phyloP scores from a whole-genome alignment of 2,113 vertebrate species.

The Podilymbus podiceps region DNA sequence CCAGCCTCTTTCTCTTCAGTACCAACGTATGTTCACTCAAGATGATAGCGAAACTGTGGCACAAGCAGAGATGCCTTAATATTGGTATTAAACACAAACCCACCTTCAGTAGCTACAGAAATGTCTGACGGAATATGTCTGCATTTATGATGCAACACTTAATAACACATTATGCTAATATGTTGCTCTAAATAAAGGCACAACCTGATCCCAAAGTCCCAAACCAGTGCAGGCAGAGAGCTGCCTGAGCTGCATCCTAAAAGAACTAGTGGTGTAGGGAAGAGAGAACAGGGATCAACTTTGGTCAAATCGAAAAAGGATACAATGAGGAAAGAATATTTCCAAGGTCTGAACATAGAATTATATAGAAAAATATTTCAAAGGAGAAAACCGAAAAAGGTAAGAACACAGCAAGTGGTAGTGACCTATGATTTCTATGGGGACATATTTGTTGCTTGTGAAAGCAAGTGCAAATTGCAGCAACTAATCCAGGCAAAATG shows the following conservation, averaged over 20 bases:
- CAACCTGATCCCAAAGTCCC: not conserved
- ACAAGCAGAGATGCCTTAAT: not conserved
- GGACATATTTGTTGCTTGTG: not conserved
- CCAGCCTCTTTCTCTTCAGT: not conserved
- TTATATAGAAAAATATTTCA: not conserved
- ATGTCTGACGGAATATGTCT: not conserved
- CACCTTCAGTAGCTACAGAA: not conserved
- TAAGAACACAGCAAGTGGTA: not conserved
- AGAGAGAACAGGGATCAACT: not conserved
- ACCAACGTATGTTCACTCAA: not conserved
- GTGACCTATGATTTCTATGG: not conserved
- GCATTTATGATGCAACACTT: not conserved
- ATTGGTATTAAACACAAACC: not conserved
- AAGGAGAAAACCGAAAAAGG: not conserved
- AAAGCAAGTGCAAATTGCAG: constrained; percentile 32
- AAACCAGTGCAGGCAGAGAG: not conserved
- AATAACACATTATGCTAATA: not conserved
- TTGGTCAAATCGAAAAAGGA: not conserved
- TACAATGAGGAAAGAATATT: not conserved
- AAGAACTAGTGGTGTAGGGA: not conserved
- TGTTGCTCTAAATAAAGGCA: not conserved
- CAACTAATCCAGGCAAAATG: not conserved
- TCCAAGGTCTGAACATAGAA: not conserved
- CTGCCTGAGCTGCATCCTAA: not conserved
- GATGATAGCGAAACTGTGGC: not conserved